phyloP scores from a whole-genome alignment of 2,888 invertebrate species.

The Chloroclystis v-ata region DNA sequence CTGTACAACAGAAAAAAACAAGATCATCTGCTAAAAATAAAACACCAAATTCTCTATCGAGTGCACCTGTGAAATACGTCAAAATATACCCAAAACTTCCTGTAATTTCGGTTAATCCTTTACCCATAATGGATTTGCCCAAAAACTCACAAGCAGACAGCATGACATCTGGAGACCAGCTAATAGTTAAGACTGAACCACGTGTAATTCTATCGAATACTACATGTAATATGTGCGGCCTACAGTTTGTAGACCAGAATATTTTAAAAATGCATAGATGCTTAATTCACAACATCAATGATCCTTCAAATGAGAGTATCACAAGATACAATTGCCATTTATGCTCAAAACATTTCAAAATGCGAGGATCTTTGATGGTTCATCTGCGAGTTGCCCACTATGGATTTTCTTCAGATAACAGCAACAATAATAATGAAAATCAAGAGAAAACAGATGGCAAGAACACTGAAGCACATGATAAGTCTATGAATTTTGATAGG shows the following conservation, averaged over 20 bases:
- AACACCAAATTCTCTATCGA: conserved; percentile 40
- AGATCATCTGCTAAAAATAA: conserved; percentile 67
- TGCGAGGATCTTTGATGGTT: conserved; percentile 89
- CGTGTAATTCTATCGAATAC: conserved; percentile 45
- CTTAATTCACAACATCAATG: conserved; percentile 80
- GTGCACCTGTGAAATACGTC: conserved; percentile 61
- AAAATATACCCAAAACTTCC: conserved; percentile 72
- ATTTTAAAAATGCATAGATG: conserved; percentile 86
- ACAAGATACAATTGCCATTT: conserved; percentile 84
- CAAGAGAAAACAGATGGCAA: conserved; percentile 34
- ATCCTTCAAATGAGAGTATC: conserved; percentile 49
- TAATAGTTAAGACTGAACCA: conserved; percentile 51
- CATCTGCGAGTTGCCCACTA: conserved; percentile 89
- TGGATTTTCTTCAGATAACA: conserved; percentile 66
- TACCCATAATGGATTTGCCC: conserved; percentile 58
- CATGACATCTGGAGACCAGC: conserved; percentile 35
- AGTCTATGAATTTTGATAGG: conserved; percentile 42
- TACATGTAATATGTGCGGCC: conserved; percentile 83
- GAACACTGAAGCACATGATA: conserved; percentile 37
- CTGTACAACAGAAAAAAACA: conserved; percentile 48
- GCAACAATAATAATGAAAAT: conserved; percentile 25
- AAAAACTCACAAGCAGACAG: conserved; percentile 35
- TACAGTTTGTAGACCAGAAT: conserved; percentile 83
- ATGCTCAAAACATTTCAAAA: conserved; percentile 88
- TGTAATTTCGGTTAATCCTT: conserved; percentile 55